phyloP scores from a whole-genome alignment of 2,797 vertebrate genomes.

The Buphagus erythrorhynchus region DNA sequence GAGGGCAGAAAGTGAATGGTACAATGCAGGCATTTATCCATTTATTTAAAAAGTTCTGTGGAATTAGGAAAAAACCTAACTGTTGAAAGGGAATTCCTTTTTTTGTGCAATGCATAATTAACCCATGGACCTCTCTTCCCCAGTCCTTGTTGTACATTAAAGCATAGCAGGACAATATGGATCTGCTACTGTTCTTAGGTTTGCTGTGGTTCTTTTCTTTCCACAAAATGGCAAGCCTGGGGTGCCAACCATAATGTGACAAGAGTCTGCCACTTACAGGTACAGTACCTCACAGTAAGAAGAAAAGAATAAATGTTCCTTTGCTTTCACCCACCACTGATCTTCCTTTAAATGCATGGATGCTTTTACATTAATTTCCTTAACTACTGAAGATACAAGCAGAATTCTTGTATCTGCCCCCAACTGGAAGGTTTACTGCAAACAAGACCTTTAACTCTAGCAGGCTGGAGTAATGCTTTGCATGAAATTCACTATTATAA shows the following conservation, averaged over 20 bases:
- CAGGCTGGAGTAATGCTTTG: neutral
- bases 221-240: neutral
- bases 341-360: neutral
- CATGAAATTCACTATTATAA: neutral
- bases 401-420: neutral
- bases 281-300: neutral
- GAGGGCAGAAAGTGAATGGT: neutral
- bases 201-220: constrained; percentile 1
- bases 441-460: neutral
- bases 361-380: neutral
- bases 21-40: neutral
- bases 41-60: neutral
- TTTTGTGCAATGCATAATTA: constrained; percentile 1
- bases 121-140: neutral
- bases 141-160: neutral
- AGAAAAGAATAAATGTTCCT: neutral
- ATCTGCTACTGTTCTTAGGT: neutral
- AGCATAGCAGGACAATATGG: neutral
- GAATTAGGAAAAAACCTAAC: neutral
- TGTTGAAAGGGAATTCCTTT: neutral
- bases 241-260: neutral
- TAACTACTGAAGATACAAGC: neutral
- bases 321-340: neutral
- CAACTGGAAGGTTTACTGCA: neutral
- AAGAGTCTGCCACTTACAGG: neutral